Base-by-base conservation (phyloP, 2,113 vertebrate species). In the Leiothrix lutea region DNA sequence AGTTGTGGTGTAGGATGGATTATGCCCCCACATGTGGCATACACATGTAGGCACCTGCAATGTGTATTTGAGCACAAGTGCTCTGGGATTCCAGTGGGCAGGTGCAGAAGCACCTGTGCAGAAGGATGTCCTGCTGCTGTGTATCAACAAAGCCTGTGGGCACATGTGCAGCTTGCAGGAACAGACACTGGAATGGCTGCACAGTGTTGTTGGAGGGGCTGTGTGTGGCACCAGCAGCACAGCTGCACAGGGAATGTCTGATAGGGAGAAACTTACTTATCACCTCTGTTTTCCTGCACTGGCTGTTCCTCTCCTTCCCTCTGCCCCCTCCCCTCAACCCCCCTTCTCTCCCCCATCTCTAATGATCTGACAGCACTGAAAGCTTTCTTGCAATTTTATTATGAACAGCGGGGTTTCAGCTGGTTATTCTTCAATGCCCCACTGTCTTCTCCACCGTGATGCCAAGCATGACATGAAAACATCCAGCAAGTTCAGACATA, bases 381-480 rank as follows among this genome's bases (percentile, higher is more conserved):
- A 82, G 15, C 22, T 86, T 95, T 77, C 48, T 96, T 38, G 20
- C n/a, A 26, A 2, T 69, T 88, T 93, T 81, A 65, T 75, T 82
- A 23, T 31, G 58, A 75, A 24, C 8, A 25, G 28, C 53, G 54
- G 15, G 20, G 12, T 1, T 70, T 94, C 77, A 65, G 25, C 31
- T 88, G 40, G 12, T 15, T 86, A 65, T 80, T 69, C n/a, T 38
- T 88, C 64, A 70, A 8, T 4, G 5, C n/a, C 29, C 82, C 3
- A 1, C n/a, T 12, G 12, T 86, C 54, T 86, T 40, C 57, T 86
- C n/a, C 58, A 53, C 23, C 0, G 0, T 33, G 50, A 23, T 66
- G 60, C 31, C 86, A 86, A 53, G 42, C 17, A 10, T 3, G 51
- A 24, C 51, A 38, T 38, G 60, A 42, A 69, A 75, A 90, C 7